Conservation (phyloP, 2,113 vertebrate species). For the Podilymbus podiceps region DNA sequence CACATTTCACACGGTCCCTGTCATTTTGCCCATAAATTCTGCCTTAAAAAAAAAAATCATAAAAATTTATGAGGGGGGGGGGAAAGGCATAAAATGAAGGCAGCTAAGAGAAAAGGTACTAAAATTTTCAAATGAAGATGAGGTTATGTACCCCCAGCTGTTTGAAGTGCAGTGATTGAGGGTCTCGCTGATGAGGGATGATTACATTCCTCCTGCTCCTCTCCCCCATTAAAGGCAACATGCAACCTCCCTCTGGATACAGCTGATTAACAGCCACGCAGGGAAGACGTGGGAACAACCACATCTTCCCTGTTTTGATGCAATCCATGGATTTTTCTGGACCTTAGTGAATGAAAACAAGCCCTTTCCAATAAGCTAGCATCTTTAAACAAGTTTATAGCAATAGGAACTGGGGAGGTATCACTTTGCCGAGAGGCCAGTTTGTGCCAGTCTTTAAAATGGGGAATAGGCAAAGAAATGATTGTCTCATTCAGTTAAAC, state of each 20-base stretch:
- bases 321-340: not conserved
- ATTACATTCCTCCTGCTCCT: slow-evolving; percentile 39
- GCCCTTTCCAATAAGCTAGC: not conserved
- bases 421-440: not conserved
- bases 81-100: not conserved
- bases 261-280: slow-evolving; percentile 18
- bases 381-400: not conserved
- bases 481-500: not conserved
- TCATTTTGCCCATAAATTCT: slow-evolving; percentile 15
- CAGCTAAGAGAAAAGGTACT: not conserved
- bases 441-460: not conserved
- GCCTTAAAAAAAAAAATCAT: slow-evolving; percentile 11
- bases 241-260: not conserved
- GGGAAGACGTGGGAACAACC: not conserved
- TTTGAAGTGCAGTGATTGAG: slow-evolving; percentile 60
- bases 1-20: slow-evolving; percentile 43
- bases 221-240: not conserved
- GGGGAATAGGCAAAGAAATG: not conserved
- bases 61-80: slow-evolving; percentile 35
- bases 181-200: slow-evolving; percentile 58
- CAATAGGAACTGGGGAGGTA: not conserved
- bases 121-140: slow-evolving; percentile 42
- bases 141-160: slow-evolving; percentile 49
- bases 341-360: not conserved
- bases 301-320: not conserved